Conservation (phyloP, 64 coral and sea anemone genomes). For the Montipora capricornis region DNA sequence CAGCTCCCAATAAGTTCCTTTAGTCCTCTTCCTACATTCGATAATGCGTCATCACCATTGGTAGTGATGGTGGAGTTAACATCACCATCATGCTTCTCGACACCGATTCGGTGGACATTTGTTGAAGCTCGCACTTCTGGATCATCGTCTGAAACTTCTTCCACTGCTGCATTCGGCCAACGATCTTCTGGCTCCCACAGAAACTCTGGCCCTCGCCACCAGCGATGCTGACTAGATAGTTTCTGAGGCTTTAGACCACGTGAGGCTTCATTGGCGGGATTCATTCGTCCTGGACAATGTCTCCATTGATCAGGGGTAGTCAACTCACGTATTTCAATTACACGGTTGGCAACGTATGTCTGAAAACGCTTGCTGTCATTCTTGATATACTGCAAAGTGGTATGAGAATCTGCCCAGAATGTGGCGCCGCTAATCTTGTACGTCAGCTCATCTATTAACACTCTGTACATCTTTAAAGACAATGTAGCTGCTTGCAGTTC, state of each 20-base stretch:
- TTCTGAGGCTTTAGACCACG: background rate
- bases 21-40: background rate
- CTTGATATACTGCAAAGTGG: background rate
- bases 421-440: no score
- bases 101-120: conserved; percentile 6
- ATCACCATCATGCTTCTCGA: background rate
- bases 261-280: conserved; percentile 15
- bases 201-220: conserved; percentile 33
- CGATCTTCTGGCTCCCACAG: conserved; percentile 35
- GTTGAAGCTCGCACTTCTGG: conserved; percentile 62
- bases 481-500: no score
- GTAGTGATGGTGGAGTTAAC: no score
- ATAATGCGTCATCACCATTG: background rate
- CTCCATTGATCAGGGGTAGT: background rate
- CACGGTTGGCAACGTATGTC: no score
- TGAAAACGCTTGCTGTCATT: no score
- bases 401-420: background rate
- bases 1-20: conserved; percentile 11
- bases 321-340: background rate
- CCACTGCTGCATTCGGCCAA: conserved; percentile 22
- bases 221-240: conserved; percentile 34
- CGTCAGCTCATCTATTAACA: no score
- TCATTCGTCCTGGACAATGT: no score
- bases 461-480: background rate
- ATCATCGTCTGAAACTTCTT: conserved; percentile 27